A percentile compares a stretch with the other conserved stretches of the same genome.
Evolutionary conservation across 2,797 vertebrate species (phyloP).

Genomic region (Octomys mimax): DNA sequence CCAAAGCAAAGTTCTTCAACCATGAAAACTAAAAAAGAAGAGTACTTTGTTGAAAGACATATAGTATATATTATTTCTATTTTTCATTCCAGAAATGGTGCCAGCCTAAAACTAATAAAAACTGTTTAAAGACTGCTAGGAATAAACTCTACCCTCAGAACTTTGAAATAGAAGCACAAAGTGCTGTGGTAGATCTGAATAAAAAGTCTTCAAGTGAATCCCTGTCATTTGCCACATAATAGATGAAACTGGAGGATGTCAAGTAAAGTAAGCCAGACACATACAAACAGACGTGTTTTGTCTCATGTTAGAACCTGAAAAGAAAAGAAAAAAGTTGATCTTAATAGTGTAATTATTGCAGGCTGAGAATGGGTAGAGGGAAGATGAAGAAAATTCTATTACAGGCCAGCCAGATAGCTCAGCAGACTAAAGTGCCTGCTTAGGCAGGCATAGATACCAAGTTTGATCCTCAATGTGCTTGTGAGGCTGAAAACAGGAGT

Average conservation of each 20-base stretch:
- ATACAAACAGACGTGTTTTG: not conserved
- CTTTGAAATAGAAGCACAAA: not conserved
- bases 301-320: not conserved
- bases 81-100: slow-evolving; percentile 9
- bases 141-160: slow-evolving; percentile 26
- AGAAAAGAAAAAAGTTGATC: not conserved
- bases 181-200: not conserved
- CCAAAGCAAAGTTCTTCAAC: not conserved
- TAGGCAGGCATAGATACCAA: too few relatives aligned
- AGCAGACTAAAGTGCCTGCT: too few relatives aligned
- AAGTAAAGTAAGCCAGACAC: not conserved
- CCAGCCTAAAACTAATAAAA: not conserved
- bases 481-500: too few relatives aligned
- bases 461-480: too few relatives aligned
- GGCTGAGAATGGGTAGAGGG: not conserved
- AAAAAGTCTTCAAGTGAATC: not conserved
- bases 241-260: not conserved
- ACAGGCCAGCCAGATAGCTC: too few relatives aligned
- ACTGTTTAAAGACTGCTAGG: not conserved
- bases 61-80: not conserved
- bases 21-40: not conserved
- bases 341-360: not conserved
- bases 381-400: not conserved
- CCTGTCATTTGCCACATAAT: not conserved
- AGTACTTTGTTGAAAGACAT: not conserved